phyloP scores from a whole-genome alignment of 92 coral and sea anemone genomes.

The Anthopleura xanthogrammica region DNA sequence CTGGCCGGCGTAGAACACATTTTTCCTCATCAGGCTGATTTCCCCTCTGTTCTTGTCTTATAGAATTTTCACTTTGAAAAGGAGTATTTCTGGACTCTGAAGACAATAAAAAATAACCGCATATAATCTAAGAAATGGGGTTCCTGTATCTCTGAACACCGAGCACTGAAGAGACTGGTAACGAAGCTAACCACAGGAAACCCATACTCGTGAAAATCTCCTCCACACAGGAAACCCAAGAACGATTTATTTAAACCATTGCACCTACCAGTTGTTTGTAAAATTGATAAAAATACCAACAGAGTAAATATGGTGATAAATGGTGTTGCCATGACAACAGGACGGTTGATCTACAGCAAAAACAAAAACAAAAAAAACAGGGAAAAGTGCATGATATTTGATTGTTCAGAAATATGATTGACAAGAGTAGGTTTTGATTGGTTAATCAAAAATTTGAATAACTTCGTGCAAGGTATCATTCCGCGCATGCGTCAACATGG shows the following conservation, averaged over 20 bases:
- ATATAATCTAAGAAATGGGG: neutral
- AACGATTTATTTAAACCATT: neutral
- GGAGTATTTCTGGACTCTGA: neutral
- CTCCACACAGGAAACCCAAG: neutral
- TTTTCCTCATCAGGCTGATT: neutral
- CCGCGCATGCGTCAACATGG: too few species aligned
- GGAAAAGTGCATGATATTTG: neutral
- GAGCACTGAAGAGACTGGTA: neutral
- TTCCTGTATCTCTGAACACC: neutral
- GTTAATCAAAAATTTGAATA: too few species aligned
- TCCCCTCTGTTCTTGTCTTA: neutral
- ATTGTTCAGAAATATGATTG: neutral
- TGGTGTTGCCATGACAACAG: slow-evolving; percentile 2
- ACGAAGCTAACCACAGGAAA: neutral
- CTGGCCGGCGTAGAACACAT: neutral
- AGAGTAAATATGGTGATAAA: neutral
- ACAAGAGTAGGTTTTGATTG: too few species aligned
- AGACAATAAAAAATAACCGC: neutral
- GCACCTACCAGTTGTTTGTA: slow-evolving; percentile 14
- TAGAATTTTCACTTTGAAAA: neutral
- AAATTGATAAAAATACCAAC: neutral
- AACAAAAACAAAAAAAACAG: neutral
- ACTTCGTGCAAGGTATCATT: too few species aligned
- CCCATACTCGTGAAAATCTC: neutral
- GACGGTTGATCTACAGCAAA: neutral